A percentile compares a stretch with the other conserved stretches of the same genome.
Conservation (phyloP, 1,140 invertebrate genomes). For the Ptiloglossa arizonensis region DNA sequence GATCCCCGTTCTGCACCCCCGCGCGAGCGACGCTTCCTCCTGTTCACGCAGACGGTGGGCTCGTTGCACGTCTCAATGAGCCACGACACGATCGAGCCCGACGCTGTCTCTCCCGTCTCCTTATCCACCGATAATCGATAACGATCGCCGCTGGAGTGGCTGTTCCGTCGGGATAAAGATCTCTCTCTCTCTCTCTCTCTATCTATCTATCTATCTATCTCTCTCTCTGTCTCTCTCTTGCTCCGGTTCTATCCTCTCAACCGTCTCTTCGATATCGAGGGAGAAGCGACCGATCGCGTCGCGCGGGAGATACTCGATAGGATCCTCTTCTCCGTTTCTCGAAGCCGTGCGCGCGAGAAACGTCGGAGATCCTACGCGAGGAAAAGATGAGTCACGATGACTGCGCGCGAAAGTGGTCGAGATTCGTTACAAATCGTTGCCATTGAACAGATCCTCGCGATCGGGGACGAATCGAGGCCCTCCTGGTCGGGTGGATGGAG, state of each 20-base stretch:
- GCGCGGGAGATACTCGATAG: not conserved
- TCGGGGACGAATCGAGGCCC: not conserved
- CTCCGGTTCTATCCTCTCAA: too few relatives aligned
- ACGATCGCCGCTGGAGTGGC: conserved; percentile 52
- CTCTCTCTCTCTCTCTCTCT: conserved; percentile 49
- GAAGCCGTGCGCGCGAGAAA: too few relatives aligned
- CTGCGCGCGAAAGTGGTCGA: not conserved
- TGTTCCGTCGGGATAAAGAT: conserved; percentile 50
- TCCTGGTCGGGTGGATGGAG: too few relatives aligned
- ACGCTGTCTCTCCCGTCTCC: conserved; percentile 11
- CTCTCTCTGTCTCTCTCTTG: too few relatives aligned
- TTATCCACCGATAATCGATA: conserved; percentile 48
- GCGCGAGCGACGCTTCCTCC: conserved; percentile 50
- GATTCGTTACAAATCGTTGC: not conserved
- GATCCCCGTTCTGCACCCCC: too few relatives aligned
- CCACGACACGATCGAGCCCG: conserved; percentile 47
- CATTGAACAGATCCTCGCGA: not conserved
- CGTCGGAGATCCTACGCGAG: not conserved
- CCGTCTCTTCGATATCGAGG: too few relatives aligned
- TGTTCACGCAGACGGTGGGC: conserved; percentile 51
- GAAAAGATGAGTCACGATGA: not conserved
- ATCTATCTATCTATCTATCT: too few relatives aligned
- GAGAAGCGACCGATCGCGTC: too few relatives aligned
- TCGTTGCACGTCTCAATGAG: conserved; percentile 66
- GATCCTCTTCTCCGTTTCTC: not conserved